phyloP scores from a whole-genome alignment of 1,140 invertebrate species.

The Cherax quadricarinatus region DNA sequence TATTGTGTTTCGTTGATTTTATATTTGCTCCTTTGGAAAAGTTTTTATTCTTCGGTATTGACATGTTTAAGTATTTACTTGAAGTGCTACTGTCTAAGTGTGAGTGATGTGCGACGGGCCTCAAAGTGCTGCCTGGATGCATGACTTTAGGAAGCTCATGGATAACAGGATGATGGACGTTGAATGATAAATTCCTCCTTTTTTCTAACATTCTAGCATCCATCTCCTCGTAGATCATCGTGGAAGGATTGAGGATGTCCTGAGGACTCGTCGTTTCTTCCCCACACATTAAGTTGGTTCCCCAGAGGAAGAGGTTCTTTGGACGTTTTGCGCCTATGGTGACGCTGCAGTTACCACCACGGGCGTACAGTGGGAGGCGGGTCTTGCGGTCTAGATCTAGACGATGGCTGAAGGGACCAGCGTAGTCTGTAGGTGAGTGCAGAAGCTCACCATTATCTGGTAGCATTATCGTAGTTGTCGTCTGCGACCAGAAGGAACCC shows the following conservation, averaged over 20 bases:
- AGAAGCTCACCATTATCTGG: slow-evolving; percentile 11
- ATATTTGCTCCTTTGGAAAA: not conserved
- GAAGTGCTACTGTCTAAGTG: not conserved
- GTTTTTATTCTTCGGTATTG: not conserved
- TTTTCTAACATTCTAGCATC: not conserved
- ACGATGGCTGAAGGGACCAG: not conserved
- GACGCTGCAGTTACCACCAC: not conserved
- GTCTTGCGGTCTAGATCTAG: not conserved
- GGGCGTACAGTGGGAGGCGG: slow-evolving; percentile 19
- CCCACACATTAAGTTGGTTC: not conserved
- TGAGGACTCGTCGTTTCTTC: slow-evolving; percentile 21
- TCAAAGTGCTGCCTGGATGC: not conserved
- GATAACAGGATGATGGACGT: slow-evolving; percentile 42
- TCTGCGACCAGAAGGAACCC: slow-evolving; percentile 48
- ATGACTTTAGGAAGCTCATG: slow-evolving; percentile 16
- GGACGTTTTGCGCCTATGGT: slow-evolving; percentile 2
- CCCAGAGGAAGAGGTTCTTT: slow-evolving; percentile 34
- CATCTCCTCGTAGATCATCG: slow-evolving; percentile 6
- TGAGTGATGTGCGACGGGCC: not conserved
- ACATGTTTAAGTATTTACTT: slow-evolving; percentile 42
- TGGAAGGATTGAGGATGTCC: not conserved
- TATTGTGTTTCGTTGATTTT: not conserved
- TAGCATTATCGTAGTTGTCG: slow-evolving; percentile 25
- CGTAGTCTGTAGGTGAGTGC: slow-evolving; percentile 4
- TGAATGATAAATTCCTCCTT: slow-evolving; percentile 27